Percentiles rank a stretch among this genome's conserved stretches.
phyloP scores from a whole-genome alignment of 2,113 vertebrate genomes.

The Cavia aperea region DNA sequence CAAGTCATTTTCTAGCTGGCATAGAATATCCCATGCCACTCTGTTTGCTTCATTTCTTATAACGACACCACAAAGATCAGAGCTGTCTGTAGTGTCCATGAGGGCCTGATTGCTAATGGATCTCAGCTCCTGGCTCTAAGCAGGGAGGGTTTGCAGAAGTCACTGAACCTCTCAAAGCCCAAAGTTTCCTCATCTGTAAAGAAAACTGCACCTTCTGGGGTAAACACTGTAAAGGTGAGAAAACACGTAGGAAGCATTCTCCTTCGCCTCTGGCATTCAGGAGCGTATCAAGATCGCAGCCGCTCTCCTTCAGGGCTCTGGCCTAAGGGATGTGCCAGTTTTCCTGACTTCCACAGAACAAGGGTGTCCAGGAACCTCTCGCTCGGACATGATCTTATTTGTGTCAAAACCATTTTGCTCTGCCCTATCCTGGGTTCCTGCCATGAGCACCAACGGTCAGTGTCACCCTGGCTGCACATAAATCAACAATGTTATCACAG shows the following conservation, averaged over 20 bases:
- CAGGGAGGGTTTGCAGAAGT: not conserved
- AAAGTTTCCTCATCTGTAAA: not conserved
- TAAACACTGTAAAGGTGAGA: not conserved
- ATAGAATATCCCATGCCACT: not conserved
- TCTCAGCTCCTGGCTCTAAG: not conserved
- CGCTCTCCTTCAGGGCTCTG: not conserved
- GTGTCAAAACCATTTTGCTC: not conserved
- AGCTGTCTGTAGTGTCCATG: not conserved
- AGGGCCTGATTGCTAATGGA: not conserved
- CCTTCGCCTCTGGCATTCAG: not conserved
- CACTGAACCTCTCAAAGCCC: not conserved
- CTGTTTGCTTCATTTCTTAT: not conserved
- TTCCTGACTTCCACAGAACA: not conserved
- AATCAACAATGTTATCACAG: conserved; percentile 47
- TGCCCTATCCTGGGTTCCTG: not conserved
- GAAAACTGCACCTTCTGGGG: not conserved
- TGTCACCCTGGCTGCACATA: conserved; percentile 39
- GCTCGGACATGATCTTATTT: conserved; percentile 21
- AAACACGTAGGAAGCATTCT: not conserved
- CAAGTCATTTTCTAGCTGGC: not conserved
- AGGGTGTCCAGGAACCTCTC: not conserved
- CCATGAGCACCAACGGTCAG: not conserved
- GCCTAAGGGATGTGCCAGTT: not conserved
- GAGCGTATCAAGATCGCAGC: not conserved
- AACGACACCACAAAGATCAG: not conserved